A percentile compares a stretch with the other conserved stretches of the same genome.
These are phyloP conservation scores for Garra rufa DNA, from an alignment of 2,113 vertebrate species.

Conservation along the genomic window DNA sequence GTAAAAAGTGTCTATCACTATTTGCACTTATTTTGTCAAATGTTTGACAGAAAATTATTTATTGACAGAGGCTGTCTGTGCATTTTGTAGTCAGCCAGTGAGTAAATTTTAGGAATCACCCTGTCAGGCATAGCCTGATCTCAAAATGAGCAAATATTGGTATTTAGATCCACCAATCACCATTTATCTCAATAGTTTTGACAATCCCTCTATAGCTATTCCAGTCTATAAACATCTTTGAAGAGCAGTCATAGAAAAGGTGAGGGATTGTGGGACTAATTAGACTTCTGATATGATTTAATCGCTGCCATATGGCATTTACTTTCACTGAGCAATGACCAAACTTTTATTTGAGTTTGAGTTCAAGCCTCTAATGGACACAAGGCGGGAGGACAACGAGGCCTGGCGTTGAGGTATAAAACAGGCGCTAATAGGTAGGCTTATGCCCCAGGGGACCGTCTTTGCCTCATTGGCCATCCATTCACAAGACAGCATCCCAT, in stretches of 20 bases:
- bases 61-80: neutral
- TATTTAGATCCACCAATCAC: neutral
- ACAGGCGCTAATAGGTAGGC: conserved; percentile 71
- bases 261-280: conserved; percentile 36
- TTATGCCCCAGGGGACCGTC: conserved; percentile 65
- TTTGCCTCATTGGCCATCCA: conserved; percentile 75
- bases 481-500: conserved; percentile 72
- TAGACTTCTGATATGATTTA: conserved; percentile 33
- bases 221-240: neutral
- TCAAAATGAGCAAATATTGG: neutral
- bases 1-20: no score
- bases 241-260: neutral
- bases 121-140: neutral
- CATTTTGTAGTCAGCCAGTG: no score
- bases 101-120: neutral
- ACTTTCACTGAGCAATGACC: conserved; percentile 40
- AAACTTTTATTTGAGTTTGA: conserved; percentile 46
- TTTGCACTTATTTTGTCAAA: neutral
- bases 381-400: neutral
- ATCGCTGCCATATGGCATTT: conserved; percentile 48
- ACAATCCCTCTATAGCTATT: neutral
- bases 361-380: conserved; percentile 11
- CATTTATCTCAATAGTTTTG: neutral
- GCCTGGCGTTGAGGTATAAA: conserved; percentile 33
- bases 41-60: neutral